Evolutionary conservation across 2,113 vertebrate species (phyloP).

Genomic region (Rhipidura dahli): DNA sequence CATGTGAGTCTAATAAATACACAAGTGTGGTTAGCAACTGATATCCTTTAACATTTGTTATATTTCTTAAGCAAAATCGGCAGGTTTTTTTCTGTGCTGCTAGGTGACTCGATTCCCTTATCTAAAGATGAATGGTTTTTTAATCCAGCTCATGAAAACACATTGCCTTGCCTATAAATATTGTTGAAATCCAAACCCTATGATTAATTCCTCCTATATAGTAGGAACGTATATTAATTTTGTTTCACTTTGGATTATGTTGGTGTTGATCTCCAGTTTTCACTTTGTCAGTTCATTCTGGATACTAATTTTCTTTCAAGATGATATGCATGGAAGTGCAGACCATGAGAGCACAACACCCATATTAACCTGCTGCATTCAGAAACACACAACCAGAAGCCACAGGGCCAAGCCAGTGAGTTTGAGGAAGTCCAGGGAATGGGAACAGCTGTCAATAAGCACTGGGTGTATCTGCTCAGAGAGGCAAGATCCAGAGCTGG

Average conservation of each 20-base stretch:
- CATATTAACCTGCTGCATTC: background rate
- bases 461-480: background rate
- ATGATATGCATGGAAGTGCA: background rate
- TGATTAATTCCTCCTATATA: background rate
- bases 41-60: background rate
- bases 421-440: background rate
- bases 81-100: background rate
- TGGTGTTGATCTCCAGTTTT: background rate
- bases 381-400: background rate
- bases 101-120: background rate
- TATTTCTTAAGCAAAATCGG: background rate
- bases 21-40: background rate
- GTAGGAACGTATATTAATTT: background rate
- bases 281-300: background rate
- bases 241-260: background rate
- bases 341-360: too few species aligned
- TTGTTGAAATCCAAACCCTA: slow-evolving; percentile 26
- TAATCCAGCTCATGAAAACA: background rate
- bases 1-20: background rate
- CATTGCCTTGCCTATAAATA: background rate
- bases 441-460: background rate
- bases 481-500: background rate
- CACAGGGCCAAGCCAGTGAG: background rate
- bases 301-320: background rate
- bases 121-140: background rate